Evolutionary conservation across 1,140 invertebrate species (phyloP), one percentile per base, ranked within the genome.

Genomic region (Aphaenogaster ashmeadi): DNA sequence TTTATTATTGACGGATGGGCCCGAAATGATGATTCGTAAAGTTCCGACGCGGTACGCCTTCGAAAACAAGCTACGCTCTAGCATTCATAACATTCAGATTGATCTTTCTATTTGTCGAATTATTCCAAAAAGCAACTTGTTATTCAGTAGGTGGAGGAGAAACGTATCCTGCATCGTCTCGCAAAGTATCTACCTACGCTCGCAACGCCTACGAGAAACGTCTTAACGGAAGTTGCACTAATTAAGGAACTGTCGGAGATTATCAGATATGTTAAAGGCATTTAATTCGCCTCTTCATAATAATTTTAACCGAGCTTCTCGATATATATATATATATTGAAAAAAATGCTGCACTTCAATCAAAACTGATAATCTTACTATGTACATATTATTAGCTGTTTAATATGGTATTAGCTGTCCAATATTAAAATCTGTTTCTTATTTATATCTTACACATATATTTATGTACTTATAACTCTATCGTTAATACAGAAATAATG

Each of bases 191-290:
- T 66, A 79, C 44, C 44, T 66, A 66, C 77, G 54, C 52, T 87
- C 54, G 33, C 47, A 81, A 33, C 62, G 71, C 47, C 75, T 84
- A 74, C 64, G 71, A 87, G 78, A 72, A 90, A 62, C 41, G 47
- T 79, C 38, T 41, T 52, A 74, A 56, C 78, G 50, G 66, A 21
- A 84, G 44, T 66, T 87, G 62, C 44, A 50, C 87, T 90, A 90
- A 90, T 90, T 88, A 79, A 60, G 62, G 85, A 79, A 79, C 88
- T 50, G 38, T 60, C 9, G 11, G 36, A 71, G 21, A n/a, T 33
- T 58, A 79, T 11, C 21, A 36, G 44, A 79, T 50, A 54, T 38
- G 47, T 66, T 50, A 21, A 66, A 21, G n/a, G 50, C 11, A 1
- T 11, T 79, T 66, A 52, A 66, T 33, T 15, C 11, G 11, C 3